Base-by-base conservation (phyloP, 2,888 invertebrate genomes). In the Mythimna ferrago region DNA sequence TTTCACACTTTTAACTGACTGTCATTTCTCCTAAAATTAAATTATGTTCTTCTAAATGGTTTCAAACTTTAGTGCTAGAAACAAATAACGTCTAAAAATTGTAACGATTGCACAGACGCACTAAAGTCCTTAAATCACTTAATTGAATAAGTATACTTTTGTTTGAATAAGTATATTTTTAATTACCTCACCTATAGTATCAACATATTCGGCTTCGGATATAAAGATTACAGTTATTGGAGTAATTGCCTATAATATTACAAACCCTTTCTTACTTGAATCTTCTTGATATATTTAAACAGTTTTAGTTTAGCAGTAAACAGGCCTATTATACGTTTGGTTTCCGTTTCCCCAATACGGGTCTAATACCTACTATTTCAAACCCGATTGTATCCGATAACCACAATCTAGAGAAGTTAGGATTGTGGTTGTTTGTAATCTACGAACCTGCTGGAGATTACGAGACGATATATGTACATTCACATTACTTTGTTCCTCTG, bases 1-100 rank as follows among this genome's bases (percentile, higher is more conserved):
- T 69, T 77, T 19, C 21, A 64, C 48, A 67, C 44, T 48, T 48
- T 70, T 70, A 26, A 41, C 32, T 21, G 16, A 62, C 11, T 58
- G 9, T 58, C 53, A 66, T 67, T 58, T 16, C 6, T 41, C 26
- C 21, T 32, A 16, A 57, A 61, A 26, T 26, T 26, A 26, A 26
- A 26, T 26, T 58, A 26, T 38, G 51, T 54, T 5, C 32, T 51
- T 38, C 54, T 60, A 56, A 32, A 64, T 54, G n/a, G 32, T 44
- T 71, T 66, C 7, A 44, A 71, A 44, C 44, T 63, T 21, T 6
- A 65, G 11, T 14, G 6, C 9, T 19, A 35, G 3, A 1, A 62
- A 51, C 7, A 35, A 35, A 19, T 14, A n/a, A 26, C 2, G 14
- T n/a, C n/a, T 10, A 32, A 69, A 44, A 54, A 66, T 26, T 53